Conservation (phyloP, 1,140 invertebrate species). For the Heliconius eleuchia region DNA sequence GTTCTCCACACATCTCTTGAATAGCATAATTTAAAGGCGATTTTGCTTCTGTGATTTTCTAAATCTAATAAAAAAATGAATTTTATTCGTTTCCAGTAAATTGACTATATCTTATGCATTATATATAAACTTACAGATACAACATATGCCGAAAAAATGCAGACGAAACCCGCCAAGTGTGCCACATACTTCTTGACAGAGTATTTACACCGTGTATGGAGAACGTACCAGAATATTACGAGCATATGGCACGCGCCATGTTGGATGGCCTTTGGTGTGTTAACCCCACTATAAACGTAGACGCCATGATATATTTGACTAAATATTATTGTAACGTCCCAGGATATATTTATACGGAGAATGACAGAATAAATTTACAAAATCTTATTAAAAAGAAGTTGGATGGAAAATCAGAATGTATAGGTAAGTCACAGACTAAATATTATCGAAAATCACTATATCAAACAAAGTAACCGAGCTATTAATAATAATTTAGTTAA, state of each 20-base stretch:
- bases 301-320: conserved; percentile 59
- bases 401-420: conserved; percentile 53
- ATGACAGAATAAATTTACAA: conserved; percentile 53
- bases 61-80: no score
- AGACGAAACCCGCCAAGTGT: conserved; percentile 73
- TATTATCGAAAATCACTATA: neutral
- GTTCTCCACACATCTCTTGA: no score
- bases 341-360: conserved; percentile 67
- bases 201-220: conserved; percentile 69
- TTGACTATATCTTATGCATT: neutral
- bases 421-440: conserved; percentile 43
- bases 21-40: no score
- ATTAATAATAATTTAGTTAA: no score
- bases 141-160: conserved; percentile 81
- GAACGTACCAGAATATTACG: conserved; percentile 78
- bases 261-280: conserved; percentile 75
- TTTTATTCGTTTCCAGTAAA: neutral
- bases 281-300: conserved; percentile 61
- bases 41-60: no score
- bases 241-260: conserved; percentile 72
- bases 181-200: conserved; percentile 61
- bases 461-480: no score
- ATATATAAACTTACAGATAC: conserved; percentile 65
- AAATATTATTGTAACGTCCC: conserved; percentile 61
- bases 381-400: conserved; percentile 43